A percentile compares a stretch with the other conserved stretches of the same genome.
These are phyloP conservation scores for Bombus waltoni DNA, from an alignment of 1,140 invertebrate species.

Conservation along the genomic window DNA sequence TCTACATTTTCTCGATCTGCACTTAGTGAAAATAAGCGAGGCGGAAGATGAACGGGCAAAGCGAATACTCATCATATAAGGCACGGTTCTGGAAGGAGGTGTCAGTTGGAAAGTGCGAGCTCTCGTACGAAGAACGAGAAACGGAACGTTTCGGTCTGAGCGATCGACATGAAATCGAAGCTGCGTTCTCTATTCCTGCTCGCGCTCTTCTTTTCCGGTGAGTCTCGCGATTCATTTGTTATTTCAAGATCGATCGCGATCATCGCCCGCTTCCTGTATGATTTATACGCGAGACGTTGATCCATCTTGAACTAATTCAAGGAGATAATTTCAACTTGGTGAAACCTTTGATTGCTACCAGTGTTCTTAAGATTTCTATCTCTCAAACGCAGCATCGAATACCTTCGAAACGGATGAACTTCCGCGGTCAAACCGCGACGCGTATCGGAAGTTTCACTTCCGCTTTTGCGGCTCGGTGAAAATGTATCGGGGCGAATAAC, in stretches of 20 bases:
- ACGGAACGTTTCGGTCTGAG: conserved; percentile 10
- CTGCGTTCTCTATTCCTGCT: conserved; percentile 46
- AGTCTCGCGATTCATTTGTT: conserved; percentile 24
- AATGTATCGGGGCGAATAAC: conserved; percentile 27
- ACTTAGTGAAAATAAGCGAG: conserved; percentile 59
- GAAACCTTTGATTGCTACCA: too few relatives aligned
- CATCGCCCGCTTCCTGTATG: too few relatives aligned
- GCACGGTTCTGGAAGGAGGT: conserved; percentile 70
- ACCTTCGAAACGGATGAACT: not conserved
- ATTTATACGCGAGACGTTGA: too few relatives aligned
- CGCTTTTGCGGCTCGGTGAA: conserved; percentile 67
- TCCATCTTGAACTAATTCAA: too few relatives aligned
- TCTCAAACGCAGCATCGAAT: too few relatives aligned
- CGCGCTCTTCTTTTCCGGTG: conserved; percentile 57
- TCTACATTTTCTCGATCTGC: conserved; percentile 72
- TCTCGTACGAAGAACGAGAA: conserved; percentile 56
- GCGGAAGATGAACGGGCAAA: conserved; percentile 51
- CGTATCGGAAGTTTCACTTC: conserved; percentile 73
- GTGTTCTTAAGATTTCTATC: too few relatives aligned
- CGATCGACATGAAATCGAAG: conserved; percentile 62
- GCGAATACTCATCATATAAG: conserved; percentile 74
- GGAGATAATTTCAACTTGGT: too few relatives aligned
- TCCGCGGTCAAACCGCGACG: conserved; percentile 1
- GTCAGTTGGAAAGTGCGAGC: conserved; percentile 79
- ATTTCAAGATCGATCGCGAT: not conserved